Conservation (phyloP, 2,113 vertebrate genomes). For the Tupaia tana region DNA sequence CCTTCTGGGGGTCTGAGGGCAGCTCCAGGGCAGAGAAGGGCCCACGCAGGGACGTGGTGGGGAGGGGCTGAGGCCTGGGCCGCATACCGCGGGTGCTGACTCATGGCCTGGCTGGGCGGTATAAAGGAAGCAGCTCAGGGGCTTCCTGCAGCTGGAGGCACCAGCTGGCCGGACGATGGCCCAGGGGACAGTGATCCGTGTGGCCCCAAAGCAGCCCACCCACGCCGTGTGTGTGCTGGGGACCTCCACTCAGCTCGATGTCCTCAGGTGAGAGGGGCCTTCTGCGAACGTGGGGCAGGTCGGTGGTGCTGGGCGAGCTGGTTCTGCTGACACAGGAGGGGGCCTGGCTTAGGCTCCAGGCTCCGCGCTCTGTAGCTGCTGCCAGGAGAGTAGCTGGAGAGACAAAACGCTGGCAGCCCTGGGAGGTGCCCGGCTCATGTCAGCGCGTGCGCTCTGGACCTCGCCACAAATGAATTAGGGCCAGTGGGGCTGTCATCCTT, state of each 20-base stretch:
- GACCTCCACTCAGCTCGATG: slow-evolving; percentile 54
- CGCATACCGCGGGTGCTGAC: slow-evolving; percentile 71
- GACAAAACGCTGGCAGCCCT: accelerated
- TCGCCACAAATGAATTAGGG: not conserved
- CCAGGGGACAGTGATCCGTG: slow-evolving; percentile 54
- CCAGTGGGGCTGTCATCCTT: not conserved
- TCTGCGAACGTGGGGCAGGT: not conserved
- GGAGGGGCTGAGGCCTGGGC: not conserved
- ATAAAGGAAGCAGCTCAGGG: slow-evolving; percentile 54
- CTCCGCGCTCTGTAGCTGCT: not conserved
- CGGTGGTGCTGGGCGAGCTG: accelerated
- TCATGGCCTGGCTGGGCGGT: not conserved
- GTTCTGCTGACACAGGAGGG: not conserved
- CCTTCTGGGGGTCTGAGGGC: not conserved
- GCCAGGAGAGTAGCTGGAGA: not conserved
- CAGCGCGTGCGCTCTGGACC: not conserved
- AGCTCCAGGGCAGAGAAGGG: not conserved
- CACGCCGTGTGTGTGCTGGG: slow-evolving; percentile 78
- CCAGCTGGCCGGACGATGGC: slow-evolving; percentile 37
- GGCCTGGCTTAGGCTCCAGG: not conserved
- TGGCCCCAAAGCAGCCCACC: slow-evolving; percentile 58
- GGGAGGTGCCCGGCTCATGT: not conserved
- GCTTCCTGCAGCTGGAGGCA: not conserved
- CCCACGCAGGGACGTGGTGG: not conserved
- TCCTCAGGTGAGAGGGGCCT: slow-evolving; percentile 70